phyloP scores from a whole-genome alignment of 2,797 vertebrate species.

The Phalloptychus januarius region DNA sequence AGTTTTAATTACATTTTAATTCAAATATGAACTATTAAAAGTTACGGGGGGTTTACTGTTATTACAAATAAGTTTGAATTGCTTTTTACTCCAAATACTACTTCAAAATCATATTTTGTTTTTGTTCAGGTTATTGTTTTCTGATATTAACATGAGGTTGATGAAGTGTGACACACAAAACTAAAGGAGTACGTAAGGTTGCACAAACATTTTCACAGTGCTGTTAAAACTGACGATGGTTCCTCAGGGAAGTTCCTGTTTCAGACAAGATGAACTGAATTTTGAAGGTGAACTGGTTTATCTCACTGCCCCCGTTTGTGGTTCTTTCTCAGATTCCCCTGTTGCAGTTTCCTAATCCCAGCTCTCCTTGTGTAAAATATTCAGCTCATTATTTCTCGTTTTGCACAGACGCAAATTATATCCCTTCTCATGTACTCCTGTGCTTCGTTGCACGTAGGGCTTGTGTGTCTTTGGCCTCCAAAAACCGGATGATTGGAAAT shows the following conservation, averaged over 20 bases:
- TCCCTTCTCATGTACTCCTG: conserved; percentile 9
- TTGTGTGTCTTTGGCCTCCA: conserved; percentile 92
- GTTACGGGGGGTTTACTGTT: neutral
- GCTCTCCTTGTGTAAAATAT: conserved; percentile 16
- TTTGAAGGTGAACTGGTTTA: conserved; percentile 59
- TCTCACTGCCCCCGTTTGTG: conserved; percentile 62
- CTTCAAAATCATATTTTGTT: neutral
- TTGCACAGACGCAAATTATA: neutral
- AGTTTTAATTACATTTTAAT: neutral
- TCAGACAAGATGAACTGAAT: conserved; percentile 15
- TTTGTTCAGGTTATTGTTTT: neutral
- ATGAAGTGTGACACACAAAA: neutral
- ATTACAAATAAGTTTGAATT: neutral
- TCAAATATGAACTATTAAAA: too few species aligned
- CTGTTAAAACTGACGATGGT: neutral
- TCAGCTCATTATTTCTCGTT: conserved; percentile 27
- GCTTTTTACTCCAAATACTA: neutral
- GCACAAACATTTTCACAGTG: neutral
- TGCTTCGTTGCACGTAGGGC: conserved; percentile 76
- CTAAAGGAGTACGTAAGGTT: neutral
- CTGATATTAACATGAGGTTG: neutral
- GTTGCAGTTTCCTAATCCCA: conserved; percentile 43
- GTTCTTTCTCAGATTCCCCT: conserved; percentile 57
- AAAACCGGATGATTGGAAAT: conserved; percentile 94
- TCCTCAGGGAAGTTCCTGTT: neutral